Evolutionary conservation across 2,113 vertebrate genomes (phyloP), one percentile per base, ranked within the genome.

Genomic region (Mesoclemmys tuberculata): DNA sequence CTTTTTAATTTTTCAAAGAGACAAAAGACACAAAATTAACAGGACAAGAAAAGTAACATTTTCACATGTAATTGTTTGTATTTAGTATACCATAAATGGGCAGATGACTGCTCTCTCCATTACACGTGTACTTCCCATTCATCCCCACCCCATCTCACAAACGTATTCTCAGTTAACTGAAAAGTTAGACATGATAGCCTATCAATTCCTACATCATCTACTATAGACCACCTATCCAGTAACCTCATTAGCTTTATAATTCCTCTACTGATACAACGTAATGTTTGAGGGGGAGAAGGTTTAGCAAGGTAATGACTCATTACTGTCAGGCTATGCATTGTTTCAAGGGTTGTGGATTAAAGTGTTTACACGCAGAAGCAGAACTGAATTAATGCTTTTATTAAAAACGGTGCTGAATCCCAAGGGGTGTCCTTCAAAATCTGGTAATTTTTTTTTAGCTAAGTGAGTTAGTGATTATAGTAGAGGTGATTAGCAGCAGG

Each of bases 71-170:
- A 54, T 71, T 55, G 68, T 41, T 80, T 56, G n/a, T 78, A 35
- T 75, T 71, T n/a, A 80, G 48, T 48, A 16, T 7, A 12, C 38
- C 29, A 35, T 26, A 26, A 54, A 51, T 24, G 6, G 18, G 64
- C 55, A 48, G 56, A 46, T 68, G 48, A 49, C 77, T 88, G 0
- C 21, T 89, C 46, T n/a, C 49, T 55, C 52, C 26, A 11, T 80
- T 88, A 54, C 41, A 16, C 5, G 1, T 6, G 3, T 0, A 0
- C 35, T 84, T 82, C 48, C 74, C 46, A 1, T 82, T 55, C 18
- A 19, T 80, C 78, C 88, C 81, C 38, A 4, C 21, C 29, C 41
- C 81, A 86, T 44, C 55, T 89, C 35, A 44, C 84, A 86, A 49
- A 10, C 81, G 83, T 61, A 61, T 31, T 61, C 58, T 61, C 31